Base-by-base conservation (phyloP, 2,888 invertebrate genomes). In the Apamea anceps region DNA sequence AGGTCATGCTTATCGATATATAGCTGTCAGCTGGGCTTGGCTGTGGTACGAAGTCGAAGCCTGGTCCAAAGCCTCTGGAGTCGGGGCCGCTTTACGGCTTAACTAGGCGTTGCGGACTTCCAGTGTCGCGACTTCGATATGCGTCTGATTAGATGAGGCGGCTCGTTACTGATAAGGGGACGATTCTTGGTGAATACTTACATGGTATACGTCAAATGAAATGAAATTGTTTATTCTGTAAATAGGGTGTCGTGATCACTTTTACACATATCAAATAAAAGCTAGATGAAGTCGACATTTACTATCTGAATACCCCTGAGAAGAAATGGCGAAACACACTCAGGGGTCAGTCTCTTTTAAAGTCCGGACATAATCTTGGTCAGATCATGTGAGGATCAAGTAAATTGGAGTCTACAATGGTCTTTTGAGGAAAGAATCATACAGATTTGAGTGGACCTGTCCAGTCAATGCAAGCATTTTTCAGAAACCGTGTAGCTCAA, bases 31-130 rank as follows among this genome's bases (percentile, higher is more conserved):
- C 81, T 82, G 80, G 94, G 94, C 95, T 94, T 95, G 92, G 92
- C 94, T 92, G 93, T 93, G 94, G 93, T 95, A 96, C 96, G 85
- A 91, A 92, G 89, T 94, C 92, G 91, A 93, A 95, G 95, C 94
- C 92, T 74, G 77, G 80, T 85, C 81, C 85, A 95, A 96, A 95
- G 91, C 96, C 96, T 94, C 91, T 75, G 87, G 91, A 92, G 94
- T 94, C 91, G 96, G 95, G 95, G 93, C 92, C 89, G 94, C 93
- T 93, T 93, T 90, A 85, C 90, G 91, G 93, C 94, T 95, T 95
- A 79, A 77, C 79, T 90, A 91, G 92, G 84, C 88, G 90, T 92
- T 90, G 91, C 91, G 80, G 90, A 87, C 82, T 75, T 85, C 80
- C 84, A 72, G 86, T 87, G 82, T 83, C 82, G 73, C 81, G 84